Conservation (phyloP, 1,140 invertebrate species). For the Mesaphorura yosii region DNA sequence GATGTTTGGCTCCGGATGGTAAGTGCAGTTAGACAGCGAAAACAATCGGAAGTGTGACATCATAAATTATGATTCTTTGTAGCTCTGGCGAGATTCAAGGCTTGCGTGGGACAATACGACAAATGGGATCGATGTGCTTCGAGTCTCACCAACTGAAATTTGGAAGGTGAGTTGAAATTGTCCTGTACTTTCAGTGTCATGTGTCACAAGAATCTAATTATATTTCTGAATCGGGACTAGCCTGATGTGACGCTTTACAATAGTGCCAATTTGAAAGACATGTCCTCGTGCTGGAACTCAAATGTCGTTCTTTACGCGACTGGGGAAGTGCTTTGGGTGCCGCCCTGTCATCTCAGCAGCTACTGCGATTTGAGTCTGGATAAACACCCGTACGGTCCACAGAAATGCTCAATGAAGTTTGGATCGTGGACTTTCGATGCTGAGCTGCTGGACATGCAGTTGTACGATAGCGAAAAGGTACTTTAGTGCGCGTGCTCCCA, state of each 20-base stretch:
- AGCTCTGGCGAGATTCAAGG: slow-evolving; percentile 7
- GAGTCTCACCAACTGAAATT: background rate
- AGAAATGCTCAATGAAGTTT: slow-evolving; percentile 13
- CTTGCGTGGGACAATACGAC: slow-evolving; percentile 3
- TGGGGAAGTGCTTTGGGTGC: slow-evolving; percentile 18
- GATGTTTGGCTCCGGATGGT: slow-evolving; percentile 15
- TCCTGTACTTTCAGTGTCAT: background rate
- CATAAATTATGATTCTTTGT: background rate
- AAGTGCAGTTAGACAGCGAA: slow-evolving; percentile 2
- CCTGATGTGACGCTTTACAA: slow-evolving; percentile 17
- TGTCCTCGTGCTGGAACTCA: slow-evolving; percentile 1
- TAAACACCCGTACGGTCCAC: background rate
- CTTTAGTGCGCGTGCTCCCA: background rate
- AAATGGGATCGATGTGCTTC: background rate
- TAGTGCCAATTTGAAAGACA: background rate
- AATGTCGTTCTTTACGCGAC: slow-evolving; percentile 10
- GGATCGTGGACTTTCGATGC: slow-evolving; percentile 17
- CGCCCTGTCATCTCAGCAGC: slow-evolving; percentile 11
- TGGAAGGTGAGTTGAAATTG: too few relatives aligned
- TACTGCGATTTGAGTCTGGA: slow-evolving; percentile 1
- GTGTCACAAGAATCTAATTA: too few relatives aligned
- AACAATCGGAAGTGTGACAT: background rate
- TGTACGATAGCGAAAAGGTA: slow-evolving; percentile 10
- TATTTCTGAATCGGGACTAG: too few relatives aligned
- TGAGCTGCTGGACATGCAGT: slow-evolving; percentile 1